Evolutionary conservation across 2,888 invertebrate species (phyloP).

Genomic region (Spodoptera picta): DNA sequence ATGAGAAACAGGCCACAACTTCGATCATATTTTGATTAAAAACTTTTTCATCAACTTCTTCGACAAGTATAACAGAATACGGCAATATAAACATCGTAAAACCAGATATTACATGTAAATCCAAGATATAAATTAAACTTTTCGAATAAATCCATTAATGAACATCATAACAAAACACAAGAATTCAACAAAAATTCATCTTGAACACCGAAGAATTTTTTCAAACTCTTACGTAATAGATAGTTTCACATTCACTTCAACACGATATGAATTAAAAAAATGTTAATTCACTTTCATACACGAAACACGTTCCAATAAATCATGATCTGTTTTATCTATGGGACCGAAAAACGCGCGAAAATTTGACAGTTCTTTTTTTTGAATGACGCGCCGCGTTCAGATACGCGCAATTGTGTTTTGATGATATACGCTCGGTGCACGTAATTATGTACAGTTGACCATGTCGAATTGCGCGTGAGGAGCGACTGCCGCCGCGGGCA

Average conservation of each 20-base stretch:
- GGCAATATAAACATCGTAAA: constrained; percentile 13
- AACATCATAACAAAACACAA: constrained; percentile 56
- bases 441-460: constrained; percentile 85
- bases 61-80: constrained; percentile 47
- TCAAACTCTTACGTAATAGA: constrained; percentile 75
- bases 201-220: constrained; percentile 67
- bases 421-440: constrained; percentile 66
- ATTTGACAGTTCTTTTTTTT: constrained; percentile 65
- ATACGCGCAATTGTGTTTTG: constrained; percentile 65
- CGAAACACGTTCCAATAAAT: constrained; percentile 74
- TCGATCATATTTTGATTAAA: constrained; percentile 13
- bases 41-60: background rate
- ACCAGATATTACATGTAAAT: constrained; percentile 38
- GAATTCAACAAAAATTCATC: constrained; percentile 68
- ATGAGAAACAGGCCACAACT: constrained; percentile 62
- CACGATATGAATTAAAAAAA: constrained; percentile 72
- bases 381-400: constrained; percentile 57
- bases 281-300: constrained; percentile 85
- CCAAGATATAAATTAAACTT: constrained; percentile 24
- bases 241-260: constrained; percentile 85
- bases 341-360: constrained; percentile 68
- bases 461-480: constrained; percentile 86
- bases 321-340: constrained; percentile 59
- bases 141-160: constrained; percentile 29
- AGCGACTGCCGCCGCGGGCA: constrained; percentile 81